Conservation (phyloP, 2,888 invertebrate species). For the Stenoptilia bipunctidactyla region DNA sequence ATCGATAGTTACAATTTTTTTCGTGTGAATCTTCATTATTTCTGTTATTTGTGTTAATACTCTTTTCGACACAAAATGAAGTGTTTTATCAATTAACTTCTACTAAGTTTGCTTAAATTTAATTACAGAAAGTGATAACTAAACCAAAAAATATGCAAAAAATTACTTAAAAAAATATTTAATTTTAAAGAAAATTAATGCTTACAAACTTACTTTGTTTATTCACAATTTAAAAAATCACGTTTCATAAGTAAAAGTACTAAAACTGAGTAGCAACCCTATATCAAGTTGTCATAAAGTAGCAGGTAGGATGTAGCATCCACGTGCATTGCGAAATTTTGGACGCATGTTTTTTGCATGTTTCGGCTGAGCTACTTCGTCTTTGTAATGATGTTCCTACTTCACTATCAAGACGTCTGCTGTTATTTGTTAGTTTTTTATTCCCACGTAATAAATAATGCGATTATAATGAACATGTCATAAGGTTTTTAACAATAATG, state of each 20-base stretch:
- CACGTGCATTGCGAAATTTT: slow-evolving; percentile 54
- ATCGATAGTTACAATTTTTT: too few relatives aligned
- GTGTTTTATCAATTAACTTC: too few relatives aligned
- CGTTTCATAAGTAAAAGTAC: too few relatives aligned
- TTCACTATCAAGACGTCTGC: slow-evolving; percentile 42
- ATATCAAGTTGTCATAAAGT: slow-evolving; percentile 62
- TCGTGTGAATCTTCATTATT: too few relatives aligned
- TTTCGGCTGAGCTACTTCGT: slow-evolving; percentile 31
- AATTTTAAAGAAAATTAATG: too few relatives aligned
- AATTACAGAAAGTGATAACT: slow-evolving; percentile 20
- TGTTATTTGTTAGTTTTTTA: slow-evolving; percentile 19
- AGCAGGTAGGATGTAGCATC: slow-evolving; percentile 53
- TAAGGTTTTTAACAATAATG: slow-evolving; percentile 7
- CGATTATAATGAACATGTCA: slow-evolving; percentile 16
- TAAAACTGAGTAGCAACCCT: slow-evolving; percentile 45
- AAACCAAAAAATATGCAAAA: too few relatives aligned
- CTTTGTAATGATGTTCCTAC: slow-evolving; percentile 21
- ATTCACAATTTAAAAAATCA: too few relatives aligned
- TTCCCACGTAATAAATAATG: slow-evolving; percentile 14
- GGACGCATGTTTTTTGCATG: slow-evolving; percentile 49
- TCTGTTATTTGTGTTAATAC: too few relatives aligned
- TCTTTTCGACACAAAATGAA: too few relatives aligned
- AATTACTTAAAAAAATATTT: slow-evolving; percentile 1
- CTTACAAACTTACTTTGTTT: too few relatives aligned
- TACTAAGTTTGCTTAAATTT: background rate